Base-by-base conservation (phyloP, 2,113 vertebrate species). In the Pseudonaja textilis region DNA sequence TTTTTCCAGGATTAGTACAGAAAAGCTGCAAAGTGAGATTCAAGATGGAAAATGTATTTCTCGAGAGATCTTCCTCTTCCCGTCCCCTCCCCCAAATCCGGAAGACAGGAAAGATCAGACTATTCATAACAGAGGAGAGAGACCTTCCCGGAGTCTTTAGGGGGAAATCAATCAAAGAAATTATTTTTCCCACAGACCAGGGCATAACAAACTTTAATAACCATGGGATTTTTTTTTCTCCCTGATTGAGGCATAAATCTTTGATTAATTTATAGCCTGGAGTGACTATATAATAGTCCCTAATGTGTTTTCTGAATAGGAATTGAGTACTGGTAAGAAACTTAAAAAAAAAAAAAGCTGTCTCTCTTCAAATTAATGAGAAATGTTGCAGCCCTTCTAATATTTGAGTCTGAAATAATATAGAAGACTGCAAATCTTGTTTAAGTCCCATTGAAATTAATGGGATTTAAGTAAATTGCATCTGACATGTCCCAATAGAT, bases 91-190 rank as follows among this genome's bases (percentile, higher is more conserved):
- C 86, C 88, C 22, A 56, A 56, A 90, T 98, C 98, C 97, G 95
- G 97, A 97, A 97, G 94, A 96, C 97, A 97, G 98, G 98, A 98
- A 98, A 97, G 97, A 96, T 90, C 94, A 96, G 95, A 91, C 96
- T 95, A 93, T 74, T 98, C 96, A 96, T 96, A 98, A 97, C 95
- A 93, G 97, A 96, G 86, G 91, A 97, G 96, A 97, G 93, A 97
- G 96, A 97, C 95, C 94, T 97, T 97, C 96, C 89, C 97, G 59
- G 97, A 97, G 97, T 98, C 98, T 98, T 98, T 91, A 96, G 98
- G 97, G 97, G 97, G 96, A 98, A 97, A 96, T 98, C 96, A 98
- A 96, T 98, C 98, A 98, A 98, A 98, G 96, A 98, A 97, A 98
- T 97, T 97, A 97, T 98, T 98, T 81, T 98, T 97, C 97, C 97